These are phyloP conservation scores for Scomber colias DNA, from an alignment of 2,113 vertebrate genomes.

Conservation along the genomic window DNA sequence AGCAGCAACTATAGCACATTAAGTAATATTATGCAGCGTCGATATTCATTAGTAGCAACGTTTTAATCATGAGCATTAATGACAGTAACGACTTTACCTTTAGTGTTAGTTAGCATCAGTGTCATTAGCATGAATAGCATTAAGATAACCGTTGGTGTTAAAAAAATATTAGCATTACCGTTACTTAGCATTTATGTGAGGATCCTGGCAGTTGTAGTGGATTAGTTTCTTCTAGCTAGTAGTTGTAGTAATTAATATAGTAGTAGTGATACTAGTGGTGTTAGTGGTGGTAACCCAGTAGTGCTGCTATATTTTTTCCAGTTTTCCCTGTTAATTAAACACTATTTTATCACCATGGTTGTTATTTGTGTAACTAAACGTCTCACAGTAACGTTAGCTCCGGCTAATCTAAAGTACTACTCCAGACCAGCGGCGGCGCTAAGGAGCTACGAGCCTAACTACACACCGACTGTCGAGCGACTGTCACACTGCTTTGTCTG, in stretches of 20 bases:
- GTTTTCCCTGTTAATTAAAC: slow-evolving; percentile 3
- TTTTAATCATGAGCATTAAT: background rate
- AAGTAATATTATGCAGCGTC: background rate
- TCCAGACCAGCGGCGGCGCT: slow-evolving; percentile 50
- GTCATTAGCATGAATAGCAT: slow-evolving; percentile 40
- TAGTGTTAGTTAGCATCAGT: background rate
- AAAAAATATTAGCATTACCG: slow-evolving; percentile 55
- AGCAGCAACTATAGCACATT: background rate
- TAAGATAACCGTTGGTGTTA: slow-evolving; percentile 3
- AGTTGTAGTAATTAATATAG: background rate
- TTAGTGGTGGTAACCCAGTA: background rate
- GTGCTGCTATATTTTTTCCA: background rate
- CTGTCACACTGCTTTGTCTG: slow-evolving; percentile 67
- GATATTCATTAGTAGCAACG: background rate
- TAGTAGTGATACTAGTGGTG: background rate
- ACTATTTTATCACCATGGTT: background rate
- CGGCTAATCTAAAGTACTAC: background rate
- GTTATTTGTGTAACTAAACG: background rate
- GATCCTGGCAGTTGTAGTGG: slow-evolving; percentile 24
- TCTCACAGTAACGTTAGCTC: slow-evolving; percentile 10
- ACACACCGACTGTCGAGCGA: slow-evolving; percentile 45
- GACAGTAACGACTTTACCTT: background rate
- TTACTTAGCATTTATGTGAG: slow-evolving; percentile 30
- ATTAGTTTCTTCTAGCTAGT: slow-evolving; percentile 1
- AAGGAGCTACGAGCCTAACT: background rate